Conservation (phyloP, 1,140 invertebrate species). For the Uloborus diversus region DNA sequence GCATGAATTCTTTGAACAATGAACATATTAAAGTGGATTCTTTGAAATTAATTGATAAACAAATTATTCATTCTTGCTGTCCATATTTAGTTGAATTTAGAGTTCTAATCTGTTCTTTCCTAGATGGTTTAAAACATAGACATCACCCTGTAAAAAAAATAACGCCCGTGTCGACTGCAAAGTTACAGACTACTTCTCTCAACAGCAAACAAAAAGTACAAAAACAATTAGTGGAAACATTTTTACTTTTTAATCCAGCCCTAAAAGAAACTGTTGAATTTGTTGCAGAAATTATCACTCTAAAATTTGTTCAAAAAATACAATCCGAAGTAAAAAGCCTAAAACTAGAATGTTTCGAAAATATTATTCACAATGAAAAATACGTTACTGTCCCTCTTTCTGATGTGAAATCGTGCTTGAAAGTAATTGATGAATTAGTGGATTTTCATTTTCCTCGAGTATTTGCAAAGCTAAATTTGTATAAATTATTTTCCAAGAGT, state of each 20-base stretch:
- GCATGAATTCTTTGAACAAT: not conserved
- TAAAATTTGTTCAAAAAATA: slow-evolving; percentile 76
- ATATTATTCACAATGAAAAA: not conserved
- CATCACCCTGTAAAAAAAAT: slow-evolving; percentile 67
- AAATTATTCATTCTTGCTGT: slow-evolving; percentile 72
- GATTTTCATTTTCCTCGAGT: slow-evolving; percentile 60
- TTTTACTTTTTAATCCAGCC: slow-evolving; percentile 78
- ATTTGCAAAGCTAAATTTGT: not conserved
- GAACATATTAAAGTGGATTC: slow-evolving; percentile 1
- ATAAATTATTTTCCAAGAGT: slow-evolving; percentile 58
- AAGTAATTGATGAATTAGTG: slow-evolving; percentile 17
- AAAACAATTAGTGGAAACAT: slow-evolving; percentile 76
- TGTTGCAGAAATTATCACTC: slow-evolving; percentile 77
- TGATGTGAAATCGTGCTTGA: not conserved
- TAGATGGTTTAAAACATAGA: slow-evolving; percentile 66
- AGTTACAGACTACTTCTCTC: slow-evolving; percentile 35
- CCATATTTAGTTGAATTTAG: slow-evolving; percentile 71
- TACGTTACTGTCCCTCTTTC: not conserved
- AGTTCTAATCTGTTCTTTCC: slow-evolving; percentile 63
- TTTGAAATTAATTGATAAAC: slow-evolving; percentile 69
- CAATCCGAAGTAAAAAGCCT: slow-evolving; percentile 60
- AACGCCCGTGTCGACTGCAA: slow-evolving; percentile 71
- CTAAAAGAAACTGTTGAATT: slow-evolving; percentile 78
- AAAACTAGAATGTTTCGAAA: not conserved
- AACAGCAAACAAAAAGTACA: slow-evolving; percentile 62